A percentile compares a stretch with the other conserved stretches of the same genome.
These are phyloP conservation scores for Deladenus siricidicola DNA, from an alignment of 2,888 invertebrate species.

Conservation along the genomic window DNA sequence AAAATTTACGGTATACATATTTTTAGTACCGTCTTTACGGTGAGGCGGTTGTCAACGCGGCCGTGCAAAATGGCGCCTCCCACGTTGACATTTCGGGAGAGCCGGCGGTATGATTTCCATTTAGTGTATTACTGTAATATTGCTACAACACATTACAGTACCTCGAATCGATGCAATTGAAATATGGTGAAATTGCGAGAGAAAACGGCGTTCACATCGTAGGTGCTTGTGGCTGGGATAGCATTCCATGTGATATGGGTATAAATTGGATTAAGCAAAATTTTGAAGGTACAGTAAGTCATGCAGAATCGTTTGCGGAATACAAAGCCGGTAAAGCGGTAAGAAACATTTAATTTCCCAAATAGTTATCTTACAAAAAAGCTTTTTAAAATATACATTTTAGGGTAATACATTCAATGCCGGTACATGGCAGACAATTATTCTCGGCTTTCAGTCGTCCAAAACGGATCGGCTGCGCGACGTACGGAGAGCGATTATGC, in stretches of 20 bases:
- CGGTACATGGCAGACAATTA: slow-evolving; percentile 80
- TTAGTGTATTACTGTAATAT: background rate
- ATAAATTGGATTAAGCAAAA: slow-evolving; percentile 69
- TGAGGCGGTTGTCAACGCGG: slow-evolving; percentile 79
- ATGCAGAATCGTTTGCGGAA: slow-evolving; percentile 50
- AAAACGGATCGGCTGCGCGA: slow-evolving; percentile 41
- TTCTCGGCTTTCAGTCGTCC: slow-evolving; percentile 63
- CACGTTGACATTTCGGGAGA: slow-evolving; percentile 90
- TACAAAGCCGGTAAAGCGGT: slow-evolving; percentile 45
- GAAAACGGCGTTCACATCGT: slow-evolving; percentile 68
- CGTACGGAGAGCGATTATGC: slow-evolving; percentile 43
- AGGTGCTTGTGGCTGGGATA: slow-evolving; percentile 86
- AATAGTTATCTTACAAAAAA: too few species aligned
- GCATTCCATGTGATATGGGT: slow-evolving; percentile 79
- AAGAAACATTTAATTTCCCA: slow-evolving; percentile 8
- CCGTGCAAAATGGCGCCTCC: slow-evolving; percentile 70
- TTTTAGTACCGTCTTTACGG: slow-evolving; percentile 67
- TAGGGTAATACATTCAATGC: slow-evolving; percentile 65
- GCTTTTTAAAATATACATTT: slow-evolving; percentile 6
- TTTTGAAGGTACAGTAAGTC: slow-evolving; percentile 61
- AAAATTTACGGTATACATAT: too few species aligned
- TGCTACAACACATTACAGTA: slow-evolving; percentile 60
- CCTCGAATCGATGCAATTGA: slow-evolving; percentile 74
- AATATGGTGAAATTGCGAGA: slow-evolving; percentile 64
- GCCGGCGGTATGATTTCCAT: slow-evolving; percentile 59